phyloP scores from a whole-genome alignment of 2,797 vertebrate species.

The Sebastes trivittatus region DNA sequence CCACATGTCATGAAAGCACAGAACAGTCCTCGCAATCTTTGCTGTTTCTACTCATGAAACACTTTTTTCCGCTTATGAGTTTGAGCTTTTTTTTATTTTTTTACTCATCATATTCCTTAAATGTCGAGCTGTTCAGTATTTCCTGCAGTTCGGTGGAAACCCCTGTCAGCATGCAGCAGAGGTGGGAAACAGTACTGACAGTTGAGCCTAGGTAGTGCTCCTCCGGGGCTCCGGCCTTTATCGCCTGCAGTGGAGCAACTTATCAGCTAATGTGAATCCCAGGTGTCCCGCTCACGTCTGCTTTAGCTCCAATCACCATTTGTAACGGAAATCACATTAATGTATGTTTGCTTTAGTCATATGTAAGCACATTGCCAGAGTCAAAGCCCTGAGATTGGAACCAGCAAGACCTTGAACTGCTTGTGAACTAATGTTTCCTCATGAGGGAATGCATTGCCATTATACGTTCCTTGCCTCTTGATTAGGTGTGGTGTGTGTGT shows the following conservation, averaged over 20 bases:
- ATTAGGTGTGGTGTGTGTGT: conserved; percentile 38
- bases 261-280: conserved; percentile 44
- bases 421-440: conserved; percentile 38
- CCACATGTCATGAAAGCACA: background rate
- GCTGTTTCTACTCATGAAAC: background rate
- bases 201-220: conserved; percentile 51
- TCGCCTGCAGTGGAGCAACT: conserved; percentile 29
- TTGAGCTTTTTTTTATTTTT: conserved; percentile 9
- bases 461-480: conserved; percentile 29
- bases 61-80: background rate
- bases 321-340: conserved; percentile 13
- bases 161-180: conserved; percentile 9
- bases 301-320: conserved; percentile 26
- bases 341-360: conserved; percentile 12
- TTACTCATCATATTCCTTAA: background rate
- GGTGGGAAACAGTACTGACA: conserved; percentile 44
- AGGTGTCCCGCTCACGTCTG: conserved; percentile 19
- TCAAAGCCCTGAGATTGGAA: conserved; percentile 17
- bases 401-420: conserved; percentile 53
- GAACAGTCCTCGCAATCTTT: background rate
- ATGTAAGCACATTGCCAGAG: background rate
- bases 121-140: conserved; percentile 22
- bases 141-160: conserved; percentile 32
- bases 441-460: background rate
- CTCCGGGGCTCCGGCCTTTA: conserved; percentile 32